Base-by-base conservation (phyloP, 2,797 vertebrate genomes). In the Cirrhinus molitorella region DNA sequence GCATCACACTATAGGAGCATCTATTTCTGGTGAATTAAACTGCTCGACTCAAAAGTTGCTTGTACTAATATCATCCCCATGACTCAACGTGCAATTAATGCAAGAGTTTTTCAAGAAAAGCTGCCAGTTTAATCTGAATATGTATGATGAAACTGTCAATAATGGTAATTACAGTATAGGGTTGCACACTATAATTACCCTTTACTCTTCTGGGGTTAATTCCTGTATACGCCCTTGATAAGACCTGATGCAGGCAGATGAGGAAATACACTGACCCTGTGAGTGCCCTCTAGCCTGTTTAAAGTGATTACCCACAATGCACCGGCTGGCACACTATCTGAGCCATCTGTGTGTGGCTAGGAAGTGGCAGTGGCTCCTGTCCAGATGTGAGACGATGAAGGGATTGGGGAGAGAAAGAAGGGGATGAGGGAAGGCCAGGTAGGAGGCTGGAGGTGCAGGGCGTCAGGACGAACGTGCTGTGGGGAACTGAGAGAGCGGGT, bases 311-410 rank as follows among this genome's bases (percentile, higher is more conserved):
- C 87, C 91, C 87, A 86, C 84, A 88, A 88, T 90, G 90, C 88
- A 90, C 89, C 68, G 72, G 67, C 88, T 88, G 85, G 88, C 86
- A 88, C 90, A 91, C 91, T 91, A 92, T 91, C 91, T 72, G 40
- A 82, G 84, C 86, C 89, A 88, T 89, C 89, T 88, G 88, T 86
- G 85, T 87, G 91, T 90, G 92, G 92, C 90, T 53, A 90, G 91
- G 92, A 89, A 94, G 65, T 87, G 93, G 91, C 43, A 91, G 92
- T 92, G 89, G 90, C 95, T 93, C 93, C 88, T 93, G 94, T 95
- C 96, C 96, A 97, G 95, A 96, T 98, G 96, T 96, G 96, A 95
- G 94, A 94, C 94, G 88, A 90, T 83, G 53, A 81, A 84, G 78
- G 59, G 81, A 68, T 51, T 28, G 40, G 72, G 66, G 25, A 68